A percentile compares a stretch with the other conserved stretches of the same genome.
phyloP scores from a whole-genome alignment of 2,797 vertebrate species.

The Heterohyrax brucei region DNA sequence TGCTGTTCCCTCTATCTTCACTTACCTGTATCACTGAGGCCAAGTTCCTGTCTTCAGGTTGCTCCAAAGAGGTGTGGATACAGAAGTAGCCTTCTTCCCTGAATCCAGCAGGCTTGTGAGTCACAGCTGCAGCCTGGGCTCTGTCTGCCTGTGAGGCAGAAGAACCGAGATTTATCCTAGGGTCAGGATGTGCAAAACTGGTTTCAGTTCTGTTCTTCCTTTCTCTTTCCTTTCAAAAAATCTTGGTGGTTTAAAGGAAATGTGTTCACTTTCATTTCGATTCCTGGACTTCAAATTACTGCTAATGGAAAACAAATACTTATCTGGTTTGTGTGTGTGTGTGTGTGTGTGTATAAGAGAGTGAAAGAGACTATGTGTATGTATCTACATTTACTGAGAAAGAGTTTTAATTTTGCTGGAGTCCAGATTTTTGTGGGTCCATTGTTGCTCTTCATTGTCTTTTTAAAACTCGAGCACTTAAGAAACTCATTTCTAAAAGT shows the following conservation, averaged over 20 bases:
- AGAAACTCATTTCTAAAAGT: not conserved
- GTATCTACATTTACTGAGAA: too few species aligned
- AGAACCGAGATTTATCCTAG: not conserved
- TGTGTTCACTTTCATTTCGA: not conserved
- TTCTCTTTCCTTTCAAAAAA: not conserved
- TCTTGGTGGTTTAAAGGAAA: not conserved
- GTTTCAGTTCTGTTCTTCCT: not conserved
- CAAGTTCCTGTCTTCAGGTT: not conserved
- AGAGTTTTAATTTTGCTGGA: not conserved
- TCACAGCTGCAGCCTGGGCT: not conserved
- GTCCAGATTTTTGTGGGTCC: not conserved
- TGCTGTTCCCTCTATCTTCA: slow-evolving; percentile 31
- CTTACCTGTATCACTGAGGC: slow-evolving; percentile 40
- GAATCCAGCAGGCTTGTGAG: not conserved
- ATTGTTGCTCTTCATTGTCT: not conserved
- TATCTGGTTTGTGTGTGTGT: too few species aligned
- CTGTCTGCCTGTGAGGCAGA: not conserved
- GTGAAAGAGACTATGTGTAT: too few species aligned
- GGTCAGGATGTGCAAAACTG: not conserved
- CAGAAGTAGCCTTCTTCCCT: not conserved
- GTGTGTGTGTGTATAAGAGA: not conserved
- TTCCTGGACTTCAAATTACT: slow-evolving; percentile 40
- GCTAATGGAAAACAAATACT: not conserved
- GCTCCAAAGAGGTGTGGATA: not conserved
- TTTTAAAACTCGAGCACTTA: not conserved